Percentiles rank a stretch among this genome's conserved stretches.
phyloP scores from a whole-genome alignment of 2,113 vertebrate species.

The Paradoxurus hermaphroditus region DNA sequence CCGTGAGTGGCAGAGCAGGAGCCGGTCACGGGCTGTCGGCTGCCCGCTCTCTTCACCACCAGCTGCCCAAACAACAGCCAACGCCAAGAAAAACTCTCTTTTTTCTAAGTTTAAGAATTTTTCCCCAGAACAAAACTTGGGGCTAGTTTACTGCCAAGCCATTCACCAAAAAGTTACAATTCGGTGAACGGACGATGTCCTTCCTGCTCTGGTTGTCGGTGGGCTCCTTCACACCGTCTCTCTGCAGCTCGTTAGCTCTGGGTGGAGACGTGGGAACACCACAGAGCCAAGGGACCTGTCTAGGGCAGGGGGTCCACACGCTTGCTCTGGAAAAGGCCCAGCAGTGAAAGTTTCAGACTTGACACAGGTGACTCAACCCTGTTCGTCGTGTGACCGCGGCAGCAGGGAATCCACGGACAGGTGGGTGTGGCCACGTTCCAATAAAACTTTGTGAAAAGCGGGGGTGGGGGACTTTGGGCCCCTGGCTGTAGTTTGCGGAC shows the following conservation, averaged over 20 bases:
- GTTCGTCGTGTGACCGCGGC: accelerated
- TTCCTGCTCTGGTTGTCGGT: accelerated
- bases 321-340: not conserved
- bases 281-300: accelerated
- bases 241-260: accelerated
- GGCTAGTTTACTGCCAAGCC: no score
- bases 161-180: no score
- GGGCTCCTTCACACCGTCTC: no score
- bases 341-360: not conserved
- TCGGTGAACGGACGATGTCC: accelerated
- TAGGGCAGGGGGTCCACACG: not conserved
- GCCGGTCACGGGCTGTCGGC: accelerated
- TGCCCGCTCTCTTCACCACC: accelerated
- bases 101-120: not conserved
- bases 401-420: accelerated
- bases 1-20: accelerated
- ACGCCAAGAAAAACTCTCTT: not conserved
- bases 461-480: accelerated
- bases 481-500: accelerated
- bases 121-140: not conserved
- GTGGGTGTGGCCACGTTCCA: accelerated
- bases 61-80: not conserved
- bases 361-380: accelerated
- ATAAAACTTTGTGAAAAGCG: not conserved
- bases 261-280: no score